phyloP scores from a whole-genome alignment of 92 coral and sea anemone genomes.

The Actinernus sp. region DNA sequence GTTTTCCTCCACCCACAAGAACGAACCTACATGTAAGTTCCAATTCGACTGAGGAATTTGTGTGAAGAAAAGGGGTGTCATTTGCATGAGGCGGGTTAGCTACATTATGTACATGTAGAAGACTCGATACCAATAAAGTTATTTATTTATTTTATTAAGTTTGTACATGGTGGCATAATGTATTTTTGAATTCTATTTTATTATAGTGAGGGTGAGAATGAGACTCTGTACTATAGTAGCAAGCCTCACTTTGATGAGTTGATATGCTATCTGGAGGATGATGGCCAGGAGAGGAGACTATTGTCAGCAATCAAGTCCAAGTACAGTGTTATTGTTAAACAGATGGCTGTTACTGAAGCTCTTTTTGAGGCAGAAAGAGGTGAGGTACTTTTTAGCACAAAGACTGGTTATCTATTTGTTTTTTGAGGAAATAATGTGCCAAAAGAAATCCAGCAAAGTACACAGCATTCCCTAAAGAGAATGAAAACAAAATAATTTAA shows the following conservation, averaged over 20 bases:
- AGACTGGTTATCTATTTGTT: not conserved
- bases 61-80: no score
- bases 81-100: no score
- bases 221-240: slow-evolving; percentile 82
- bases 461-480: not conserved
- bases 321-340: slow-evolving; percentile 85
- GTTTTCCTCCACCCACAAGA: no score
- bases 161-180: no score
- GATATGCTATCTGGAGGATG: slow-evolving; percentile 76
- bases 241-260: slow-evolving; percentile 90
- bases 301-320: slow-evolving; percentile 75
- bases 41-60: no score
- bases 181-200: no score
- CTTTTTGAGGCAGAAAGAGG: slow-evolving; percentile 87
- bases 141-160: no score
- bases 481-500: not conserved
- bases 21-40: no score
- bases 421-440: not conserved
- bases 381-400: slow-evolving; percentile 7
- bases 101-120: no score
- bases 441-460: no score
- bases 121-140: no score
- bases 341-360: slow-evolving; percentile 92
- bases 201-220: slow-evolving; percentile 81
- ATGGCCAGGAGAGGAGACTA: slow-evolving; percentile 87